A percentile compares a stretch with the other conserved stretches of the same genome.
Conservation (phyloP, 92 coral and sea anemone genomes). For the Epizoanthus ramosus region DNA sequence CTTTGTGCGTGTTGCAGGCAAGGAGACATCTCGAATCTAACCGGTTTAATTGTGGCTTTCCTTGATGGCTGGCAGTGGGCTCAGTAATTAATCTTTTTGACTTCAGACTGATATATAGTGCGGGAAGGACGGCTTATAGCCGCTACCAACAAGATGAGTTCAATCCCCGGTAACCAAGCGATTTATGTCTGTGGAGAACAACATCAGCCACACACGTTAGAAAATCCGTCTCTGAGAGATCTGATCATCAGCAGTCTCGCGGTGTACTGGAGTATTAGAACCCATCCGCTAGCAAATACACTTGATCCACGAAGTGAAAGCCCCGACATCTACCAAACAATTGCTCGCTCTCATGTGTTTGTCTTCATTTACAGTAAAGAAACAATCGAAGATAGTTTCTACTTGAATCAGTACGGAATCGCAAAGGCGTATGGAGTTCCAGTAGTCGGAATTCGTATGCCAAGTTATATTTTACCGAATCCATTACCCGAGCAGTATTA, state of each 20-base stretch:
- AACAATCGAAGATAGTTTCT: conserved; percentile 80
- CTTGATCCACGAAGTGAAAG: conserved; percentile 70
- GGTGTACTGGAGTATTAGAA: conserved; percentile 58
- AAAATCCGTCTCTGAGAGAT: conserved; percentile 51
- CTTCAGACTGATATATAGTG: not conserved
- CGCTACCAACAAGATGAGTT: not conserved
- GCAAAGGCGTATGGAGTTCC: conserved; percentile 91
- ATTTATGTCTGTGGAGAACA: conserved; percentile 66
- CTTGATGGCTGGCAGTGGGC: not conserved
- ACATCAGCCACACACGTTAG: conserved; percentile 34
- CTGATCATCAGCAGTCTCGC: conserved; percentile 52
- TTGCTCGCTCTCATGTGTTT: conserved; percentile 79
- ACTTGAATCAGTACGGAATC: conserved; percentile 91
- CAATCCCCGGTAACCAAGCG: conserved; percentile 18
- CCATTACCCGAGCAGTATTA: conserved; percentile 96
- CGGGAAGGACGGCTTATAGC: too few species aligned
- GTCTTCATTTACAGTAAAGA: conserved; percentile 90
- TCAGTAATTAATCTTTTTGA: not conserved
- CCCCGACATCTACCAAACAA: conserved; percentile 67
- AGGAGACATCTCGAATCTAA: not conserved
- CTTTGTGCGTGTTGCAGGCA: not conserved
- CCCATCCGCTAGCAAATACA: conserved; percentile 68
- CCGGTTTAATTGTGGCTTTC: not conserved
- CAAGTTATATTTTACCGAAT: conserved; percentile 90
- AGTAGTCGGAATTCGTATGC: conserved; percentile 84